phyloP scores from a whole-genome alignment of 2,888 invertebrate species.

The Drosophila meridionalis region DNA sequence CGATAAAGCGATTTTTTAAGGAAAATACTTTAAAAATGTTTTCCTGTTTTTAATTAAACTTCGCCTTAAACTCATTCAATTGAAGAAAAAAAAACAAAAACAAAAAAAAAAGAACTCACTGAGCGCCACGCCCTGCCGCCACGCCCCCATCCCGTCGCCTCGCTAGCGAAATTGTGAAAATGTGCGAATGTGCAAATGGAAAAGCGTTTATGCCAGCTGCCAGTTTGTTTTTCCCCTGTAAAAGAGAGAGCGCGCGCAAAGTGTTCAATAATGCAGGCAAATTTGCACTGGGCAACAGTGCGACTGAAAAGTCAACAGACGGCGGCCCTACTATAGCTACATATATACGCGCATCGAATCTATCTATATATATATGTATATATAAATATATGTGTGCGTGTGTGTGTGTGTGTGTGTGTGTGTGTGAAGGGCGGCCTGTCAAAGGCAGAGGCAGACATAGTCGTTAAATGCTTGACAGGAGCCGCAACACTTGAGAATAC shows the following conservation, averaged over 20 bases:
- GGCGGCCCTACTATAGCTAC: slow-evolving; percentile 2
- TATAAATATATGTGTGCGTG: not conserved
- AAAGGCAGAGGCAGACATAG: slow-evolving; percentile 14
- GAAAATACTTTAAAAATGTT: slow-evolving; percentile 4
- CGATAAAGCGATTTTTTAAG: not conserved
- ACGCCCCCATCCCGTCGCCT: not conserved
- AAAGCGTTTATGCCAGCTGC: slow-evolving; percentile 6
- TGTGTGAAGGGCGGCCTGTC: slow-evolving; percentile 15
- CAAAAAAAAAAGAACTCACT: not conserved
- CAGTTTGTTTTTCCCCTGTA: slow-evolving; percentile 15
- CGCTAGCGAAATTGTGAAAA: slow-evolving; percentile 18
- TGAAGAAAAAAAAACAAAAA: not conserved
- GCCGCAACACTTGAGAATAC: not conserved
- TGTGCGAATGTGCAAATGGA: slow-evolving; percentile 26
- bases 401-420: not conserved
- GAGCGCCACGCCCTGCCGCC: not conserved
- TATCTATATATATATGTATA: not conserved
- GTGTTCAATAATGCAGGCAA: slow-evolving; percentile 54
- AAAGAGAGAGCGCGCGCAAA: slow-evolving; percentile 41
- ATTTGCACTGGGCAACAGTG: slow-evolving; percentile 47
- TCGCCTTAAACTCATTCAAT: not conserved
- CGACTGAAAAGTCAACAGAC: slow-evolving; percentile 47
- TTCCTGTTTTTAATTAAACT: slow-evolving; percentile 18
- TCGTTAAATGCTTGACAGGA: not conserved
- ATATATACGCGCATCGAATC: too few relatives aligned